phyloP scores from a whole-genome alignment of 2,113 vertebrate genomes.

The Trichechus manatus region DNA sequence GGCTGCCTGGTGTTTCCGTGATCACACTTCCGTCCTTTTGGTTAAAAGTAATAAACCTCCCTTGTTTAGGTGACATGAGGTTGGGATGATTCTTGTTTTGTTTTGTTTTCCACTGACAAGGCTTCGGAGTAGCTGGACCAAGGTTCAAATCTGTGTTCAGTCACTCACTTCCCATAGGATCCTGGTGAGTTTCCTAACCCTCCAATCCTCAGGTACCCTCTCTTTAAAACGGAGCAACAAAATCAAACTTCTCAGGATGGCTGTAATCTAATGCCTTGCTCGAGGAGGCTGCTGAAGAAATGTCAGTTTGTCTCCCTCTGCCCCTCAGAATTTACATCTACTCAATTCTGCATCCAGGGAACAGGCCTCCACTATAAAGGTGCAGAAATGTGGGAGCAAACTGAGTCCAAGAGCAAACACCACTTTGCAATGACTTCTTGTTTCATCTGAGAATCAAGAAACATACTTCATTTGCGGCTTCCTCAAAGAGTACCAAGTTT shows the following conservation, averaged over 20 bases:
- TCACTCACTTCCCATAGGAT: not conserved
- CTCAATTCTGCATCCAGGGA: not conserved
- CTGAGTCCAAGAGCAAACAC: not conserved
- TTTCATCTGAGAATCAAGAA: not conserved
- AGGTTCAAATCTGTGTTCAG: not conserved
- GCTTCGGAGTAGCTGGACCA: not conserved
- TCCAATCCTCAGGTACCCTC: not conserved
- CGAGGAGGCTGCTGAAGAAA: not conserved
- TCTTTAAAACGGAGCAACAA: not conserved
- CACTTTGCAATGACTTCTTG: not conserved
- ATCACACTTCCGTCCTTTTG: not conserved
- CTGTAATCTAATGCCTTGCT: not conserved
- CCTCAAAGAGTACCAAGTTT: not conserved
- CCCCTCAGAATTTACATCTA: not conserved
- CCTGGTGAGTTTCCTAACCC: not conserved
- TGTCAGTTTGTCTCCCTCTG: not conserved
- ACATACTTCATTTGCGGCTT: not conserved
- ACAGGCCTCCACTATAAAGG: not conserved
- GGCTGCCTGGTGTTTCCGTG: fast-evolving
- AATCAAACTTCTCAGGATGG: too few relatives aligned
- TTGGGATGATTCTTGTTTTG: not conserved
- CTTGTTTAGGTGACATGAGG: not conserved
- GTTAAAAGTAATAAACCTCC: not conserved
- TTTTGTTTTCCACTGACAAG: not conserved
- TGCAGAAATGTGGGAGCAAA: not conserved